Base-by-base conservation (phyloP, 2,797 vertebrate species). In the Pangasius macronema region DNA sequence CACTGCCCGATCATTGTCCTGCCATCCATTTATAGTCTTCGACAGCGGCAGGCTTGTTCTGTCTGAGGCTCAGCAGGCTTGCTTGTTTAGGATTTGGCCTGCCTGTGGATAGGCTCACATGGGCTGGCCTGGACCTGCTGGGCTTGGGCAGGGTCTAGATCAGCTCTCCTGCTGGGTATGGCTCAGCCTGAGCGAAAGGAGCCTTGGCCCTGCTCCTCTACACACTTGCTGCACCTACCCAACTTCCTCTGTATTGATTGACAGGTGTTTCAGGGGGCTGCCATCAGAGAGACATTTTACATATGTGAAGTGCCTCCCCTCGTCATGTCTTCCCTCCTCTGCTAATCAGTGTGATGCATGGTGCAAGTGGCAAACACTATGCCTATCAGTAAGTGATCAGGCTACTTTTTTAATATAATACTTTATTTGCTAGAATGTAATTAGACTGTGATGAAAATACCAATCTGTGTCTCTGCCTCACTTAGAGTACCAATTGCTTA, bases 241-340 rank as follows among this genome's bases (percentile, higher is more conserved):
- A 89, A 88, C 94, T 91, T 92, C 94, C 91, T 92, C 89, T 89
- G 93, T 93, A 91, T 92, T 98, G 98, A 99, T 96, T 99, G 98
- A 97, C 97, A 97, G 94, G 94, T 96, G 94, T 95, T 97, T 95
- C 93, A 92, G 94, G 89, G 93, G 90, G 94, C 93, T 94, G 92
- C 91, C 94, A 94, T 95, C 95, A 95, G 91, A 94, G 92, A 95
- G 96, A 97, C 95, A 96, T 93, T 97, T 96, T 95, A 96, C 97
- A 98, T 98, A 96, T 97, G 96, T 96, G 96, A 95, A 93, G 93
- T 93, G 94, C 95, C 95, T 93, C 96, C 94, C 92, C 94, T 95
- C 94, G 94, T 96, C 96, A 95, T 89, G 95, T 96, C 93, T 88
- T 90, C 93, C 95, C 94, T 95, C 95, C 95, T 94, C 94, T 95